Evolutionary conservation across 2,797 vertebrate genomes (phyloP).

Genomic region (Melanotaenia nigrans): DNA sequence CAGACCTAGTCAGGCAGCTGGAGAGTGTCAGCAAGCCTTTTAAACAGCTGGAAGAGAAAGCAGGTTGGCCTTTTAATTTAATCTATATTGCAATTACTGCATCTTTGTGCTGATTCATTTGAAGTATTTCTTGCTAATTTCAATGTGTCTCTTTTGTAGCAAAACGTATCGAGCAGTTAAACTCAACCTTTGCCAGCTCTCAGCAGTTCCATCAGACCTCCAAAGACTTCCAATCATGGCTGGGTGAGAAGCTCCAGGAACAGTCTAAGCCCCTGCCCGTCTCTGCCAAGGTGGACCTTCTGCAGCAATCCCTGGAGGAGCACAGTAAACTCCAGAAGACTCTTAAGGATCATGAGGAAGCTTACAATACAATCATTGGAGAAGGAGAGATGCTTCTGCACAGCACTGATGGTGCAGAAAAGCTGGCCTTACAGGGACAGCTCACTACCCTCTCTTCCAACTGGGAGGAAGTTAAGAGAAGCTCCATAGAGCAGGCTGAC

Average conservation of each 20-base stretch:
- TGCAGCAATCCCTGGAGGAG: constrained; percentile 86
- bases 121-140: background rate
- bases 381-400: constrained; percentile 93
- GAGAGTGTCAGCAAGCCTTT: constrained; percentile 91
- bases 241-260: constrained; percentile 87
- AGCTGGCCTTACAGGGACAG: constrained; percentile 88
- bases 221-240: constrained; percentile 92
- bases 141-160: constrained; percentile 76
- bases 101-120: constrained; percentile 39
- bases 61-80: constrained; percentile 84
- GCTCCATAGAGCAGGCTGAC: constrained; percentile 82
- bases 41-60: constrained; percentile 92
- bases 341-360: constrained; percentile 80
- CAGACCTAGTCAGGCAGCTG: constrained; percentile 91
- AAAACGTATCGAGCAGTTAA: constrained; percentile 90
- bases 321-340: constrained; percentile 84
- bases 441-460: constrained; percentile 85
- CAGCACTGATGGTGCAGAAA: constrained; percentile 91
- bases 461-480: constrained; percentile 92
- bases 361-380: constrained; percentile 85
- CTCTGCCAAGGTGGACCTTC: constrained; percentile 85
- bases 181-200: constrained; percentile 90
- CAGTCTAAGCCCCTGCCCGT: constrained; percentile 80
- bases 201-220: constrained; percentile 96
- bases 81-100: constrained; percentile 5